Conservation (phyloP, 2,888 invertebrate genomes). For the Xylota segnis region DNA sequence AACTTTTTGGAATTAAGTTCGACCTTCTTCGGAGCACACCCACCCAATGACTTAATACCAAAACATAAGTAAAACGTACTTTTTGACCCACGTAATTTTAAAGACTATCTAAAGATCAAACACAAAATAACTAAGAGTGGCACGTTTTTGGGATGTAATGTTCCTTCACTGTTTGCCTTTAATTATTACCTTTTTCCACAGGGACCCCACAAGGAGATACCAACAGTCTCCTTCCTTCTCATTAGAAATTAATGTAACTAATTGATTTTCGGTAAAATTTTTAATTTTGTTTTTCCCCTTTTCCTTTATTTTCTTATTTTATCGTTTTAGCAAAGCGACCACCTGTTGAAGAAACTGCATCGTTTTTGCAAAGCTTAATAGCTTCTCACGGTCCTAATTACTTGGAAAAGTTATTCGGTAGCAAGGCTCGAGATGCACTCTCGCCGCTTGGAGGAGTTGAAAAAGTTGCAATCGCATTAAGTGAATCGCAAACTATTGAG, state of each 20-base stretch:
- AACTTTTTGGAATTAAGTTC: conserved; percentile 24
- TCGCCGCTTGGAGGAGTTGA: conserved; percentile 97
- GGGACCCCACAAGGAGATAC: neutral
- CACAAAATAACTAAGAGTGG: neutral
- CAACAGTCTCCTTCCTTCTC: neutral
- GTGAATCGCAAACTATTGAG: conserved; percentile 97
- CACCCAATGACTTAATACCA: neutral
- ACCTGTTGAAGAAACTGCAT: conserved; percentile 98
- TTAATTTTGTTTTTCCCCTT: conserved; percentile 79
- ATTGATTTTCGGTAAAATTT: conserved; percentile 43
- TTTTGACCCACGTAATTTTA: conserved; percentile 13
- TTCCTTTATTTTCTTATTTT: neutral
- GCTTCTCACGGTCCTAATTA: conserved; percentile 98
- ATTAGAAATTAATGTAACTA: conserved; percentile 38
- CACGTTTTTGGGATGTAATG: neutral
- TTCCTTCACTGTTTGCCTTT: conserved; percentile 6
- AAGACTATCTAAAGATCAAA: conserved; percentile 23
- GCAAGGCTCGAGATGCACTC: conserved; percentile 96
- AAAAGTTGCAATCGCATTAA: conserved; percentile 96
- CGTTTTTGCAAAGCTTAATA: conserved; percentile 96
- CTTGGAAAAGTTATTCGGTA: conserved; percentile 97
- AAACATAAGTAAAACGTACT: conserved; percentile 11
- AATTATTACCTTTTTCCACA: conserved; percentile 11
- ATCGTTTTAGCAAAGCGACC: conserved; percentile 93
- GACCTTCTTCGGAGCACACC: conserved; percentile 27